Conservation (phyloP, 2,797 vertebrate genomes). For the Cheracebus regulus region DNA sequence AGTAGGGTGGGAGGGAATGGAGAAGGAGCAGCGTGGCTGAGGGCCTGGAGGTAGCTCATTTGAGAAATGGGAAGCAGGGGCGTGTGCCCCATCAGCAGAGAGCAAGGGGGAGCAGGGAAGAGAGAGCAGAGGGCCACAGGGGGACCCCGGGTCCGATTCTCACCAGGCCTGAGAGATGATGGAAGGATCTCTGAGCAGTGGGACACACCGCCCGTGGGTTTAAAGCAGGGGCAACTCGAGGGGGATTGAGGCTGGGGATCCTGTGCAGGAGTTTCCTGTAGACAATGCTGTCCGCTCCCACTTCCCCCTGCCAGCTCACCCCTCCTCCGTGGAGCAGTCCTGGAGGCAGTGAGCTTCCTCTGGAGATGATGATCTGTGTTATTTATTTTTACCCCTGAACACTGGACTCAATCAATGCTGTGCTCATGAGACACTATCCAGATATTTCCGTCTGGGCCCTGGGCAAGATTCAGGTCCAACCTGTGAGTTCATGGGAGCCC, state of each 20-base stretch:
- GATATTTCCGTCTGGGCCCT: background rate
- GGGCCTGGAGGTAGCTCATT: background rate
- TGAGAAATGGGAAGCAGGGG: background rate
- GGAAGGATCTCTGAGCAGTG: background rate
- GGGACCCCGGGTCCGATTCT: background rate
- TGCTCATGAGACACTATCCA: background rate
- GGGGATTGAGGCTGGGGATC: background rate
- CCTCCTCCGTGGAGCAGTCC: background rate
- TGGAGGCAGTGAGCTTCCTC: background rate
- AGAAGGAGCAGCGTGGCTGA: background rate
- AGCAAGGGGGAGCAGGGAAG: background rate
- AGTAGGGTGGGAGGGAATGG: background rate
- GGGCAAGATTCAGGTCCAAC: background rate
- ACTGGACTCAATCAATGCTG: background rate
- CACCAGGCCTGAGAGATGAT: background rate
- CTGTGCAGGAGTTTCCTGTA: background rate
- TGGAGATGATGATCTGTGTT: background rate
- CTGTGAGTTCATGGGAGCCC: background rate
- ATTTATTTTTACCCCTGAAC: background rate
- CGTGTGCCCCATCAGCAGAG: rapidly evolving
- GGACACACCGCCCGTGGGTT: background rate
- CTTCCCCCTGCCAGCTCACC: rapidly evolving
- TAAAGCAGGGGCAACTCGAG: background rate
- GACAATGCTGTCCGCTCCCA: rapidly evolving
- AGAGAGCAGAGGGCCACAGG: background rate